These are phyloP conservation scores for Pammene aurita DNA, from an alignment of 2,888 invertebrate species.

Conservation along the genomic window DNA sequence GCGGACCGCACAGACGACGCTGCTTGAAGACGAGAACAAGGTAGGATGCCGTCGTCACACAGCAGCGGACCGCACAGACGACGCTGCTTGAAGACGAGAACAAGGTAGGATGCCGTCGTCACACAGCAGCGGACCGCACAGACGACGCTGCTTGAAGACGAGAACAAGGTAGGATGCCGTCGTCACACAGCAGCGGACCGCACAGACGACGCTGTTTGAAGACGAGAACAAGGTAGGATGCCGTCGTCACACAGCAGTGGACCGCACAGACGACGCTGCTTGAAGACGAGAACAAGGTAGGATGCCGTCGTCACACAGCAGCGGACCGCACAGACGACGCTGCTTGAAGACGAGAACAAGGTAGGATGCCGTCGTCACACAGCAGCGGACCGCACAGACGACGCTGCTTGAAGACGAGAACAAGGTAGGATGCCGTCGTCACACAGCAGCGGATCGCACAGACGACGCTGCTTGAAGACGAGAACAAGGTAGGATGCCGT, in stretches of 20 bases:
- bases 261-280: slow-evolving; percentile 11
- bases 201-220: slow-evolving; percentile 1
- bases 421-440: slow-evolving; percentile 37
- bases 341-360: neutral
- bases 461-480: neutral
- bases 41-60: slow-evolving; percentile 31
- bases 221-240: slow-evolving; percentile 16
- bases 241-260: slow-evolving; percentile 28
- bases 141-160: neutral
- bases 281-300: neutral
- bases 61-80: neutral
- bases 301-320: slow-evolving; percentile 37
- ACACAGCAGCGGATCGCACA: slow-evolving; percentile 5
- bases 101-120: slow-evolving; percentile 37
- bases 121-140: slow-evolving; percentile 6
- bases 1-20: neutral
- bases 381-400: neutral
- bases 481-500: slow-evolving; percentile 33
- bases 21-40: neutral
- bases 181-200: slow-evolving; percentile 12
- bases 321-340: neutral
- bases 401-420: neutral
- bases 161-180: slow-evolving; percentile 33
- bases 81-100: neutral
- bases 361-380: slow-evolving; percentile 37